A percentile compares a stretch with the other conserved stretches of the same genome.
phyloP scores from a whole-genome alignment of 2,113 vertebrate species.

The Motacilla tschutschensis region DNA sequence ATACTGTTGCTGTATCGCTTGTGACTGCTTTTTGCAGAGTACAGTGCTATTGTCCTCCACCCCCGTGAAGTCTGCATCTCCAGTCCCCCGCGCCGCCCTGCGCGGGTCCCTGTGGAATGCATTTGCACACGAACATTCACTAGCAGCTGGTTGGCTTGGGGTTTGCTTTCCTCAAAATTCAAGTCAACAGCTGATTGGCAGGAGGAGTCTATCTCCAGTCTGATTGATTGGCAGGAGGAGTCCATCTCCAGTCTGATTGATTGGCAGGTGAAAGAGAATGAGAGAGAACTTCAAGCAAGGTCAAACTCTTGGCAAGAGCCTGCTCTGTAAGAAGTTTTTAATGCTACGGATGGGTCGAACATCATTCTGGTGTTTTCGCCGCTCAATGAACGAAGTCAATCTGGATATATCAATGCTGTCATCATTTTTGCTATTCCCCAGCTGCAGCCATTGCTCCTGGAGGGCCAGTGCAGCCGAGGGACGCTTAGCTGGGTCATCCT shows the following conservation, averaged over 20 bases:
- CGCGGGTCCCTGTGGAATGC: conserved; percentile 60
- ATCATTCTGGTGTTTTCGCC: conserved; percentile 97
- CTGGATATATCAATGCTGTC: conserved; percentile 90
- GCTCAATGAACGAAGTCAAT: conserved; percentile 94
- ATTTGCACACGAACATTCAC: conserved; percentile 70
- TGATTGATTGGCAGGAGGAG: conserved; percentile 73
- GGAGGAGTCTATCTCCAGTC: conserved; percentile 70
- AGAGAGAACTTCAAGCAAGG: conserved; percentile 80
- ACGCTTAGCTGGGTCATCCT: conserved; percentile 84
- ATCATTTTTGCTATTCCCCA: conserved; percentile 58
- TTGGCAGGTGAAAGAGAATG: conserved; percentile 91
- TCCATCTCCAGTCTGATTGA: conserved; percentile 62
- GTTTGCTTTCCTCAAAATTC: conserved; percentile 67
- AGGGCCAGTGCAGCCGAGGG: conserved; percentile 86
- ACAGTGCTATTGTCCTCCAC: conserved; percentile 71
- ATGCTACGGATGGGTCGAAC: conserved; percentile 90
- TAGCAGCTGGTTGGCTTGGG: conserved; percentile 70
- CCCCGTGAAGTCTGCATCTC: conserved; percentile 68
- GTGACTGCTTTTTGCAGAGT: conserved; percentile 71
- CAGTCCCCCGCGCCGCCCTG: conserved; percentile 63
- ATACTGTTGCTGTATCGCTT: conserved; percentile 76
- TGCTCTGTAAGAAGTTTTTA: conserved; percentile 90
- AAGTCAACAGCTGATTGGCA: conserved; percentile 87
- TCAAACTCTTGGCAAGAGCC: conserved; percentile 87
- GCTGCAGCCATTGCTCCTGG: conserved; percentile 93